phyloP scores from a whole-genome alignment of 2,113 vertebrate species.

The Bagarius yarrelli region DNA sequence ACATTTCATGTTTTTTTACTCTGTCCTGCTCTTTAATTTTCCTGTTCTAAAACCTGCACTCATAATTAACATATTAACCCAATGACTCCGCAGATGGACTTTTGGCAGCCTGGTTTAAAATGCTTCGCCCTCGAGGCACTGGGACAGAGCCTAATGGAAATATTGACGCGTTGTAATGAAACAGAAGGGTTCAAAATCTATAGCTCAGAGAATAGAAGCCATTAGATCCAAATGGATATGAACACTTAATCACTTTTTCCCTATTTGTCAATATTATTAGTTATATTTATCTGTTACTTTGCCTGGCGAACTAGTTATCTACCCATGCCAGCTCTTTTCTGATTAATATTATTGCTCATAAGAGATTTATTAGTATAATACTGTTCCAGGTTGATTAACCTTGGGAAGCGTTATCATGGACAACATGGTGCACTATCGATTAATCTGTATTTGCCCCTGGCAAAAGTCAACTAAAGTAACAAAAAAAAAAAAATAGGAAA shows the following conservation, averaged over 20 bases:
- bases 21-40: no score
- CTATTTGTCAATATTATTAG: not conserved
- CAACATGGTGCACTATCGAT: not conserved
- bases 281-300: not conserved
- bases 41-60: not conserved
- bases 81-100: not conserved
- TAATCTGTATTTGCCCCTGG: not conserved
- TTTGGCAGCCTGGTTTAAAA: conserved; percentile 42
- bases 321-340: not conserved
- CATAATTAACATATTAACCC: not conserved
- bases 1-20: no score
- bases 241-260: not conserved
- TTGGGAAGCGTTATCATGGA: not conserved
- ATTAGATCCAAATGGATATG: conserved; percentile 1
- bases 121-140: conserved; percentile 54
- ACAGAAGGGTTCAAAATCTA: conserved; percentile 58
- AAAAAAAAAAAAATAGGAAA: not conserved
- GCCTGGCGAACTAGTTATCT: not conserved
- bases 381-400: not conserved
- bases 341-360: no score
- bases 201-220: conserved; percentile 20
- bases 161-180: conserved; percentile 67
- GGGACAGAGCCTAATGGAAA: conserved; percentile 63
- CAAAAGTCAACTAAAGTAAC: not conserved
- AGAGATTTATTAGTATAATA: not conserved